Percentiles rank a stretch among this genome's conserved stretches.
Conservation (phyloP, 2,113 vertebrate species). For the Heteronetta atricapilla region DNA sequence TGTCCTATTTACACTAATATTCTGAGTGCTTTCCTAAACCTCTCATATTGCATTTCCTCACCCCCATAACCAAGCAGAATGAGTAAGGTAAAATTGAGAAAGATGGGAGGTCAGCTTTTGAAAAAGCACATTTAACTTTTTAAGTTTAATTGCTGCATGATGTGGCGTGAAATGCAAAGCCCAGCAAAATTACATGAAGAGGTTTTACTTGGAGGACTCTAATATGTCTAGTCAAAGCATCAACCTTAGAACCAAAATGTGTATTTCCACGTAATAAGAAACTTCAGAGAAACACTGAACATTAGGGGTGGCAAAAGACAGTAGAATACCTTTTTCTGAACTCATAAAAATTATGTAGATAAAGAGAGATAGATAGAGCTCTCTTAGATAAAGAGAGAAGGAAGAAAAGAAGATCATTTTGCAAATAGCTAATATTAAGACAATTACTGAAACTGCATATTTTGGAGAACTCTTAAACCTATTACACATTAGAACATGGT, state of each 20-base stretch:
- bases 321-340: not conserved
- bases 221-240: not conserved
- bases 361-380: not conserved
- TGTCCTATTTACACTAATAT: not conserved
- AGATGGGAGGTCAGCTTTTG: accelerated
- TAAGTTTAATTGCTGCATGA: not conserved
- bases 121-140: not conserved
- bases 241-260: not conserved
- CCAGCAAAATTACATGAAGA: not conserved
- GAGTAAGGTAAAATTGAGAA: not conserved
- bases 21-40: not conserved
- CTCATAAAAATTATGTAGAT: not conserved
- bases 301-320: not conserved
- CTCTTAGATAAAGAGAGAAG: not conserved
- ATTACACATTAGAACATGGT: not conserved
- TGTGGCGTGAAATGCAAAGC: not conserved
- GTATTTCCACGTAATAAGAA: not conserved
- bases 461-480: not conserved
- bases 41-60: not conserved
- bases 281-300: not conserved
- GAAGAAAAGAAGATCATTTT: not conserved
- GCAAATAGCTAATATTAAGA: not conserved
- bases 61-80: not conserved
- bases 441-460: not conserved
- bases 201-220: not conserved